These are phyloP conservation scores for Phenganax subtilis DNA, from an alignment of 92 coral and sea anemone species.

Conservation along the genomic window DNA sequence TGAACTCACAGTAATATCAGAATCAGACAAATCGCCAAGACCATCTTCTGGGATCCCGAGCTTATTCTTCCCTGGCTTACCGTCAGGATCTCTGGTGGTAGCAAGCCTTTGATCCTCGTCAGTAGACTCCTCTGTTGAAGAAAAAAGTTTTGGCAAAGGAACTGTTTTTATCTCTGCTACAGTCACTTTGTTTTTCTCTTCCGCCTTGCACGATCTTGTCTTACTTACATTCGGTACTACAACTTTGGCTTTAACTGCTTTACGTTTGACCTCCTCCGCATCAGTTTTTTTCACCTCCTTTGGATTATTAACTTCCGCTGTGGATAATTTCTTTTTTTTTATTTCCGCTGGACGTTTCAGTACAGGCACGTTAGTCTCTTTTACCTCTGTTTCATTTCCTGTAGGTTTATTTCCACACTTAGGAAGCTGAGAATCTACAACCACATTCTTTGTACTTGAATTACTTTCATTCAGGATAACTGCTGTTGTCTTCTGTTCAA, in stretches of 20 bases:
- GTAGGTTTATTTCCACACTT: neutral
- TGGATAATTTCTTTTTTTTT: neutral
- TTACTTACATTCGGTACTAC: neutral
- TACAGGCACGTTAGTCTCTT: neutral
- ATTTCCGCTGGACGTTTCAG: neutral
- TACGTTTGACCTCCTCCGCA: neutral
- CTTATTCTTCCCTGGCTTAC: neutral
- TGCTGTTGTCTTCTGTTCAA: neutral
- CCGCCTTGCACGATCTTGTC: neutral
- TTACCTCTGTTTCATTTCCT: neutral
- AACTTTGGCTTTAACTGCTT: neutral
- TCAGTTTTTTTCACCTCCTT: neutral
- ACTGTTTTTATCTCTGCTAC: slow-evolving; percentile 2
- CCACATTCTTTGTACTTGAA: neutral
- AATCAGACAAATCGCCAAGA: slow-evolving; percentile 32
- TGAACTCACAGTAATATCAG: slow-evolving; percentile 84
- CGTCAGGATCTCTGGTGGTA: neutral
- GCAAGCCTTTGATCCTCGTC: slow-evolving; percentile 40
- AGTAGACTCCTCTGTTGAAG: slow-evolving; percentile 55
- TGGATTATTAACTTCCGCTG: neutral
- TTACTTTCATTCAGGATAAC: neutral
- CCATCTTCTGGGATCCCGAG: neutral
- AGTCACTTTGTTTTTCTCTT: slow-evolving; percentile 5
- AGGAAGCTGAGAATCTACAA: neutral
- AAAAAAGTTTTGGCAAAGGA: slow-evolving; percentile 4